Evolutionary conservation across 1,140 invertebrate species (phyloP).

Genomic region (Drosophila navojoa): DNA sequence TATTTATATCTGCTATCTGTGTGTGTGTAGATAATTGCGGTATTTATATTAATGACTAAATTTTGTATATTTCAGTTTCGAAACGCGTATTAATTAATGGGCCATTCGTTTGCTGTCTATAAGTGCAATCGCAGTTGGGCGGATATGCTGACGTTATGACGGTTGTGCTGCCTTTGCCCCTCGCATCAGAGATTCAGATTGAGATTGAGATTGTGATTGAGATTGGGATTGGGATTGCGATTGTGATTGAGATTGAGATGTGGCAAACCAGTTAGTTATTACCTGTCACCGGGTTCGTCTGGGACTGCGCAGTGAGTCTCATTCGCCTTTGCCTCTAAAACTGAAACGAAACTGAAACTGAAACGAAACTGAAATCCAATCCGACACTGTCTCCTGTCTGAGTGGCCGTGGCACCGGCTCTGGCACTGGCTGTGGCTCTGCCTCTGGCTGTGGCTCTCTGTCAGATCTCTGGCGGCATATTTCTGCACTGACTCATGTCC

Average conservation of each 20-base stretch:
- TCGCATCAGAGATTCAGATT: background rate
- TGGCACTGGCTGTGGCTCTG: background rate
- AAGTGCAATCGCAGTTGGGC: constrained; percentile 17
- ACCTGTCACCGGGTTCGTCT: constrained; percentile 6
- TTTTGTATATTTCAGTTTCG: constrained; percentile 7
- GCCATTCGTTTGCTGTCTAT: constrained; percentile 18
- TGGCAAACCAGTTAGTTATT: constrained; percentile 31
- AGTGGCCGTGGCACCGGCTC: background rate
- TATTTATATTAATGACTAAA: constrained; percentile 17
- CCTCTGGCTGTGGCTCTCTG: background rate
- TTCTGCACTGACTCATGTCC: constrained; percentile 40
- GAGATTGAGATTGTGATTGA: background rate
- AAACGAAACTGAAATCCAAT: constrained; percentile 11
- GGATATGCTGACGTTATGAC: constrained; percentile 1
- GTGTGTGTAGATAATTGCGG: constrained; percentile 3
- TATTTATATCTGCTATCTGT: background rate
- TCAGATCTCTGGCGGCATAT: constrained; percentile 28
- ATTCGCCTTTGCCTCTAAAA: background rate
- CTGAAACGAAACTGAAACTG: constrained; percentile 8
- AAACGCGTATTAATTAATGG: constrained; percentile 24
- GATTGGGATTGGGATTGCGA: too few relatives aligned
- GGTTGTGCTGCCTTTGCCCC: constrained; percentile 3
- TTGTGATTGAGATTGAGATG: too few relatives aligned
- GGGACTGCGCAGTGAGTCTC: background rate
- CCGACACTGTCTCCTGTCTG: constrained; percentile 6